Base-by-base conservation (phyloP, 2,113 vertebrate species). In the Sterrhoptilus dennistouni region DNA sequence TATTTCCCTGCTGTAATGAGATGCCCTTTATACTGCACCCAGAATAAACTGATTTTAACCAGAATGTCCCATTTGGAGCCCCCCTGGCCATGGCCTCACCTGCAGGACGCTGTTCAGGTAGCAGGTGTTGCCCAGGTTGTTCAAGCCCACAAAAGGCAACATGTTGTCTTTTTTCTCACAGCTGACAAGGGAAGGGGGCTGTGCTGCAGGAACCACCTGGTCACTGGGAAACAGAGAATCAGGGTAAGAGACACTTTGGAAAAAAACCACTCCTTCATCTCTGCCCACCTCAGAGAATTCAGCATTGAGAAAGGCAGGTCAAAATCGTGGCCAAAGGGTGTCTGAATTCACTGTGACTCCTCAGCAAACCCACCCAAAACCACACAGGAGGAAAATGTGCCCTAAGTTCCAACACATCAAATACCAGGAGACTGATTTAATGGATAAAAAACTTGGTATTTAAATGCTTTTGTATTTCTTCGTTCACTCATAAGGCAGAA, bases 81-180 rank as follows among this genome's bases (percentile, higher is more conserved):
- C 61, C 45, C 44, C n/a, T 14, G 36, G 47, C 0, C 19, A 1
- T 0, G 14, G 17, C 2, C 70, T 98, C 97, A 99, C 99, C 99
- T 99, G 99, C 94, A 99, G 98, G 61, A 99, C 95, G 40, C 99
- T 99, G 97, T 99, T 99, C 76, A 99, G 98, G 95, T 99, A 99
- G 95, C 99, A 99, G 63, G 99, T 99, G 97, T 99, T 99, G 63
- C 99, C 99, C 27, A 99, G 97, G 87, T 99, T 99, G 97, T 99
- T 99, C 94, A 99, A 87, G 16, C 99, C 99, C 93, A 99, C 99
- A 93, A 99, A 99, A 24, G 99, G 99, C 88, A 99, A 54, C 87
- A 99, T 82, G 82, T 83, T 98, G 89, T 99, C 99, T 68, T 89
- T 98, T 91, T 98, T 99, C 89, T 99, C 99, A 95, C 97, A 98